phyloP scores from a whole-genome alignment of 2,797 vertebrate genomes.

The Malacoraja senta region DNA sequence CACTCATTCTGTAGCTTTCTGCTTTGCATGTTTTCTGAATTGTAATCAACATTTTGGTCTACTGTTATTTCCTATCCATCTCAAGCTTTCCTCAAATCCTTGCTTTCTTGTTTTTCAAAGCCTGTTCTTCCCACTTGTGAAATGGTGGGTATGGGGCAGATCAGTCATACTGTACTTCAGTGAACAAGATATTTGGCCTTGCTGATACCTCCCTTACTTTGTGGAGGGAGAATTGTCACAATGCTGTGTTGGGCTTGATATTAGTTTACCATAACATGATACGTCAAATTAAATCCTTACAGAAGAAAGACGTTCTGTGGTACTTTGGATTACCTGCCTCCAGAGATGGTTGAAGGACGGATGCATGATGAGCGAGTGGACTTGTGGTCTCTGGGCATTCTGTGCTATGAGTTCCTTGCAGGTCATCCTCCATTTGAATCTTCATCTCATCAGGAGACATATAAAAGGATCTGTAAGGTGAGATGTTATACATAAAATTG shows the following conservation, averaged over 20 bases:
- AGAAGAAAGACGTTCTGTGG: conserved; percentile 44
- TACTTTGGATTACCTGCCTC: conserved; percentile 43
- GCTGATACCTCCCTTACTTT: not conserved
- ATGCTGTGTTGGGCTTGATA: not conserved
- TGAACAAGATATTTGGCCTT: not conserved
- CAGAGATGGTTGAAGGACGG: conserved; percentile 43
- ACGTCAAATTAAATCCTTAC: not conserved
- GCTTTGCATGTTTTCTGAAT: not conserved
- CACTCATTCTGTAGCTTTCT: no score
- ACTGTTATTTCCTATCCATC: not conserved
- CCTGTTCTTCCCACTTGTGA: not conserved
- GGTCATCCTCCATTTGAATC: conserved; percentile 43
- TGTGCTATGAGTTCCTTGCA: conserved; percentile 44
- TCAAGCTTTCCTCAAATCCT: not conserved
- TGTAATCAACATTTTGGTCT: not conserved
- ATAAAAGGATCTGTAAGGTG: conserved; percentile 41
- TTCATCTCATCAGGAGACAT: conserved; percentile 39
- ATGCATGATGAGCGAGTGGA: conserved; percentile 44
- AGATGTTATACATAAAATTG: not conserved
- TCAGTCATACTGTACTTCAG: not conserved
- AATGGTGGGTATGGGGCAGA: not conserved
- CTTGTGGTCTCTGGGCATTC: conserved; percentile 44
- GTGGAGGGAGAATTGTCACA: no score
- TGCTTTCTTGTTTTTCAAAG: not conserved
- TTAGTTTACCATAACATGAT: not conserved